These are phyloP conservation scores for Gambusia holbrooki DNA, from an alignment of 2,113 vertebrate species.

Conservation along the genomic window DNA sequence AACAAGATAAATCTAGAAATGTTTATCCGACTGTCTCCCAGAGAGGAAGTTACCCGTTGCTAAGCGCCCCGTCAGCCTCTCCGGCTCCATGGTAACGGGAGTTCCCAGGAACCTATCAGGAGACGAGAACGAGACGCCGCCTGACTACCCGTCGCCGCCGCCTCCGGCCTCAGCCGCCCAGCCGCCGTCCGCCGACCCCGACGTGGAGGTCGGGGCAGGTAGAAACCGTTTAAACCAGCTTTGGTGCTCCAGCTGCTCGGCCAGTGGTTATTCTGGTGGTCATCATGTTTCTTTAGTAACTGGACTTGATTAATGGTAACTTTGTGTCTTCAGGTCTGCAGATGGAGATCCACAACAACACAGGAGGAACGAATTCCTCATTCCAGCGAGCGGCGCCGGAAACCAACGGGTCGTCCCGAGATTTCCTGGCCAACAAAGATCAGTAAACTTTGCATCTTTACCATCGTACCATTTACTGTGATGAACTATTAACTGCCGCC, in stretches of 20 bases:
- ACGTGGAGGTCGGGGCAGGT: constrained; percentile 79
- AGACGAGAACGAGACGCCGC: constrained; percentile 84
- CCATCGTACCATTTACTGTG: not conserved
- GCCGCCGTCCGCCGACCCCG: constrained; percentile 77
- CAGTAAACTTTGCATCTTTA: constrained; percentile 77
- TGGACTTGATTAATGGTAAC: not conserved
- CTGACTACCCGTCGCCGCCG: constrained; percentile 84
- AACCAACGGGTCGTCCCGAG: constrained; percentile 85
- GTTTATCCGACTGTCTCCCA: constrained; percentile 54
- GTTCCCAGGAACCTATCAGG: constrained; percentile 85
- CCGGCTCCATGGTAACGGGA: constrained; percentile 77
- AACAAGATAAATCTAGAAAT: not conserved
- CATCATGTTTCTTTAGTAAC: too few relatives aligned
- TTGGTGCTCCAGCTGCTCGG: too few relatives aligned
- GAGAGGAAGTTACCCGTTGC: constrained; percentile 87
- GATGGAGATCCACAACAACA: constrained; percentile 84
- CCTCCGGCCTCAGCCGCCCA: constrained; percentile 80
- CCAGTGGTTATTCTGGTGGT: too few relatives aligned
- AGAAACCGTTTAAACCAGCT: not conserved
- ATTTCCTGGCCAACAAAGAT: constrained; percentile 87
- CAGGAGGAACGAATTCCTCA: constrained; percentile 83
- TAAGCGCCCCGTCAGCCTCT: constrained; percentile 85
- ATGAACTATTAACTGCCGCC: not conserved
- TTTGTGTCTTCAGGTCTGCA: constrained; percentile 81
- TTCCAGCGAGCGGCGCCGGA: constrained; percentile 86